Conservation (phyloP, 2,113 vertebrate genomes). For the Ptychochromis oligacanthus region DNA sequence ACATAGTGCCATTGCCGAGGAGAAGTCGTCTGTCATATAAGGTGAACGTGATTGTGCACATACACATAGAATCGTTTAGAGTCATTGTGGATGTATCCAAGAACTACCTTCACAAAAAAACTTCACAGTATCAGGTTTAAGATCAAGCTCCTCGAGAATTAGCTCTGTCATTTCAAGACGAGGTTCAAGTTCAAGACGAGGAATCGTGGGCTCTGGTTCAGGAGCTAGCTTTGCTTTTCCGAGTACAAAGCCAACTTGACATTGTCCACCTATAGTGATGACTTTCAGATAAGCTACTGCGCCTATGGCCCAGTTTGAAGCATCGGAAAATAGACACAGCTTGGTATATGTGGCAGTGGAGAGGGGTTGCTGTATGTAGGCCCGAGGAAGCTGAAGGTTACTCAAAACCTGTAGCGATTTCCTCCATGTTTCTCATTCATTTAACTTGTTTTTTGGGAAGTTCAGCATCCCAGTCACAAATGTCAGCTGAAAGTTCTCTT, state of each 20-base stretch:
- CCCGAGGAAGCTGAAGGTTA: background rate
- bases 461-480: background rate
- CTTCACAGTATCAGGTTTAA: background rate
- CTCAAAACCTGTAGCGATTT: background rate
- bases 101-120: slow-evolving; percentile 19
- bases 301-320: background rate
- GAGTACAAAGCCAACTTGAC: background rate
- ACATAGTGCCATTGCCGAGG: slow-evolving; percentile 17
- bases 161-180: slow-evolving; percentile 45
- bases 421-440: background rate
- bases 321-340: background rate
- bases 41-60: background rate
- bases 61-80: background rate
- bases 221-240: slow-evolving; percentile 10
- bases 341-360: background rate
- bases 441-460: background rate
- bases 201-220: background rate
- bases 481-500: background rate
- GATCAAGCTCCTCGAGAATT: slow-evolving; percentile 5
- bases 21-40: background rate
- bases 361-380: background rate
- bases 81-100: slow-evolving; percentile 16
- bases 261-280: background rate
- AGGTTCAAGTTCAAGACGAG: slow-evolving; percentile 14
- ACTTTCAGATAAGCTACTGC: slow-evolving; percentile 6